A percentile compares a stretch with the other conserved stretches of the same genome.
Evolutionary conservation across 2,888 invertebrate species (phyloP).

Genomic region (Diarsia rubi): DNA sequence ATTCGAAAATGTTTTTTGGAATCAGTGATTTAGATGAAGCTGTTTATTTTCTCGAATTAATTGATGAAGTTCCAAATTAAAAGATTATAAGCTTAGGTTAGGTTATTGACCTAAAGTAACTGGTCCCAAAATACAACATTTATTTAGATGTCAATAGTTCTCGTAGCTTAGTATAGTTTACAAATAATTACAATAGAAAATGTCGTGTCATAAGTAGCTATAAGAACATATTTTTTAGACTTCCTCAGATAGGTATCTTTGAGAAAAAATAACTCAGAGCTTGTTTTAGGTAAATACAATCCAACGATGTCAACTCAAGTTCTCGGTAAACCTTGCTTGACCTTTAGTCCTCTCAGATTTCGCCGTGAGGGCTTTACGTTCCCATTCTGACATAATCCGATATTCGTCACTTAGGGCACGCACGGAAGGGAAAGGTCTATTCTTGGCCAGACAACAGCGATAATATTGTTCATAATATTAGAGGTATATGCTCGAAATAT

Average conservation of each 20-base stretch:
- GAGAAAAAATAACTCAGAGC: not conserved
- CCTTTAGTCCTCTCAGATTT: slow-evolving; percentile 28
- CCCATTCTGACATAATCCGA: slow-evolving; percentile 36
- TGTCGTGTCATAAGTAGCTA: not conserved
- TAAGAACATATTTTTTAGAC: not conserved
- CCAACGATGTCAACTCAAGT: slow-evolving; percentile 1
- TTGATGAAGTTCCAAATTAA: not conserved
- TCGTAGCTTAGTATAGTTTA: not conserved
- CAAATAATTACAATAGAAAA: not conserved
- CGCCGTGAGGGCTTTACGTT: slow-evolving; percentile 41
- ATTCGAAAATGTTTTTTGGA: not conserved
- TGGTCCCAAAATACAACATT: not conserved
- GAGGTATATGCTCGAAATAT: slow-evolving; percentile 11
- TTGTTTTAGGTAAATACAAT: not conserved
- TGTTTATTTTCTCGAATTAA: not conserved
- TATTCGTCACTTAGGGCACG: slow-evolving; percentile 46
- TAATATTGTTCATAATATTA: slow-evolving; percentile 23
- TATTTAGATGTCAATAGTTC: not conserved
- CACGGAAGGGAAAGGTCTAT: slow-evolving; percentile 37
- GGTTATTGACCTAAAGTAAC: not conserved
- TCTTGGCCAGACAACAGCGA: slow-evolving; percentile 25
- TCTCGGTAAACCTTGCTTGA: slow-evolving; percentile 28
- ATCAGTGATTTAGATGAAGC: not conserved
- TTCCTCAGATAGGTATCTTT: not conserved
- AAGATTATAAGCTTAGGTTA: not conserved